phyloP scores from a whole-genome alignment of 2,888 invertebrate species.

The Drosophila picticornis region DNA sequence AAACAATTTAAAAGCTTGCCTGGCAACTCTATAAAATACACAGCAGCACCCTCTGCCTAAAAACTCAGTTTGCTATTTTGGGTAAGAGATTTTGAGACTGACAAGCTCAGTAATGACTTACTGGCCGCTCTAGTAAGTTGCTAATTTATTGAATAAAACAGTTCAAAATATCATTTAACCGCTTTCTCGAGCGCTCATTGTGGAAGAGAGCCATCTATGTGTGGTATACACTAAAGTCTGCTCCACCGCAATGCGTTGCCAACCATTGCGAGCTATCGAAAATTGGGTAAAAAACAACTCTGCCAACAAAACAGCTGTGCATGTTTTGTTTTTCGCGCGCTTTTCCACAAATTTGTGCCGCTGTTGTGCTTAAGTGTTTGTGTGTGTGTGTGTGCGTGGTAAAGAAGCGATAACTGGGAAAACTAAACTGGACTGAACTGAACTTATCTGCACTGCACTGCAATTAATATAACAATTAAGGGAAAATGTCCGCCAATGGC shows the following conservation, averaged over 20 bases:
- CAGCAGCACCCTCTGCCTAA: neutral
- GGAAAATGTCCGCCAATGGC: constrained; percentile 45
- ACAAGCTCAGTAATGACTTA: neutral
- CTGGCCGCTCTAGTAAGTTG: neutral
- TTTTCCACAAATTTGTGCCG: constrained; percentile 30
- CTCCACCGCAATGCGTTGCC: constrained; percentile 7
- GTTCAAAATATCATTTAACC: neutral
- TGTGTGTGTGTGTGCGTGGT: neutral
- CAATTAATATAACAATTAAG: constrained; percentile 8
- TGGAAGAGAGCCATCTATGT: neutral
- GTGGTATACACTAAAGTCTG: neutral
- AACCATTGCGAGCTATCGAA: constrained; percentile 23
- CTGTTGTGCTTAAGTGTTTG: constrained; percentile 3
- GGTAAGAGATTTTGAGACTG: neutral
- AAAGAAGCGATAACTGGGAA: neutral
- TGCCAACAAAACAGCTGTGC: constrained; percentile 32
- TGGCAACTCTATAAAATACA: neutral
- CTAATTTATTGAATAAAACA: neutral
- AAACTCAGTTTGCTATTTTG: neutral
- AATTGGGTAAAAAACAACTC: neutral
- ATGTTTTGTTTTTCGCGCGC: constrained; percentile 52
- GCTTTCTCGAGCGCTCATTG: too few relatives aligned
- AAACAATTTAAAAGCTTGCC: neutral
- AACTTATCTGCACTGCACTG: neutral
- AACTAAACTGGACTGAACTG: neutral